Percentiles rank a stretch among this genome's conserved stretches.
Conservation (phyloP, 2,113 vertebrate species). For the Capra hircus region DNA sequence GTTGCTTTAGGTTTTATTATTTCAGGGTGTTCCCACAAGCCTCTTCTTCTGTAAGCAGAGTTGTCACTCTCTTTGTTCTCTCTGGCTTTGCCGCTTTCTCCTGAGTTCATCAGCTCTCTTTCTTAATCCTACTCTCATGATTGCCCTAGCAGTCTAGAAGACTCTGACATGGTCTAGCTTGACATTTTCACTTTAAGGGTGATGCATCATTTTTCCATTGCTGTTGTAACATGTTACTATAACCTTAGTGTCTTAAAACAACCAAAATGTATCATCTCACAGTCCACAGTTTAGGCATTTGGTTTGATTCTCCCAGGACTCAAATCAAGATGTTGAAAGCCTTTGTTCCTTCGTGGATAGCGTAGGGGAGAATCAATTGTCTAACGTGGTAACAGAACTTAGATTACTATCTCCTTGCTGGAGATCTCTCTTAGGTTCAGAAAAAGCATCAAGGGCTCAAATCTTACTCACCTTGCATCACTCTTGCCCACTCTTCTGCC, state of each 20-base stretch:
- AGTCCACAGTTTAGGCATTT: neutral
- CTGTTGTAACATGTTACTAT: neutral
- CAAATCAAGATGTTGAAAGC: neutral
- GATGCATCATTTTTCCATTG: neutral
- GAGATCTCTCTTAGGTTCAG: neutral
- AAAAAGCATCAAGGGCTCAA: neutral
- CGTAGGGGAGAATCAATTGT: neutral
- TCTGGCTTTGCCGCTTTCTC: neutral
- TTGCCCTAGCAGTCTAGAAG: neutral
- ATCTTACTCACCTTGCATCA: neutral
- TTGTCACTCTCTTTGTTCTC: neutral
- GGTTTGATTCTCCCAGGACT: neutral
- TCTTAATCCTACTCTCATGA: neutral
- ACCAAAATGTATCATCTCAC: neutral
- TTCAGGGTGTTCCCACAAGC: neutral
- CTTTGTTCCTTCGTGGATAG: neutral
- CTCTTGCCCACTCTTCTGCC: neutral
- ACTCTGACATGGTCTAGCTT: neutral
- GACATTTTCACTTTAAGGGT: neutral
- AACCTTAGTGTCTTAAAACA: neutral
- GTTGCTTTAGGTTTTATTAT: neutral
- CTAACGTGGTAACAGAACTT: neutral
- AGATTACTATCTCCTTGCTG: neutral
- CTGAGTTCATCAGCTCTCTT: neutral
- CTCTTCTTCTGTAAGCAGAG: neutral